Conservation (phyloP, 2,888 invertebrate species). For the Chaitophorus viminalis region DNA sequence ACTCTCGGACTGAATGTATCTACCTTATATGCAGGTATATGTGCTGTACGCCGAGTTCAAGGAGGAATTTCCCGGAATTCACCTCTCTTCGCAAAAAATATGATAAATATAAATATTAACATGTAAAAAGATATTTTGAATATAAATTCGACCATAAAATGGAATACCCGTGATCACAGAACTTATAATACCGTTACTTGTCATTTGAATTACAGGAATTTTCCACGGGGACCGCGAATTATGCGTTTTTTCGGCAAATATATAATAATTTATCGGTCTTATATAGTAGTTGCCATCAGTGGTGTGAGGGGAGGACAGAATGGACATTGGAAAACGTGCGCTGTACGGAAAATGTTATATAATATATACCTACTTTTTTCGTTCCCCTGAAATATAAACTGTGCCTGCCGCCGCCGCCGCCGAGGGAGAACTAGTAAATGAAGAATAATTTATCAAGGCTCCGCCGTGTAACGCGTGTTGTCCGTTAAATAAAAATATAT, state of each 20-base stretch:
- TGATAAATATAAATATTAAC: no score
- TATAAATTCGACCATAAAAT: not conserved
- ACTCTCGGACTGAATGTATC: no score
- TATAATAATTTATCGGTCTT: slow-evolving; percentile 38
- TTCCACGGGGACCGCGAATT: not conserved
- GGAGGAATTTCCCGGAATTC: no score
- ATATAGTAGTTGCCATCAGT: slow-evolving; percentile 17
- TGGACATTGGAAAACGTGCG: slow-evolving; percentile 20
- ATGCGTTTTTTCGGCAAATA: slow-evolving; percentile 1
- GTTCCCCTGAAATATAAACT: slow-evolving; percentile 22
- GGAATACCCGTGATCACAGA: not conserved
- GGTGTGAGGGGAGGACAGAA: not conserved
- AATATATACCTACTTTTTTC: not conserved
- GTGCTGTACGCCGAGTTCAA: no score
- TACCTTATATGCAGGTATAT: no score
- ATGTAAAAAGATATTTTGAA: no score
- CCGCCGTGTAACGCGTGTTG: slow-evolving; percentile 33
- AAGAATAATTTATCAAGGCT: slow-evolving; percentile 56
- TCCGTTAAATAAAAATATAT: slow-evolving; percentile 22
- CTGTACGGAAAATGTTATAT: not conserved
- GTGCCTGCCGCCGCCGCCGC: slow-evolving; percentile 5
- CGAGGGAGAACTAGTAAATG: slow-evolving; percentile 50
- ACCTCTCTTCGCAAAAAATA: no score
- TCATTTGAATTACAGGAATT: slow-evolving; percentile 29
- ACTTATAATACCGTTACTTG: slow-evolving; percentile 26